Conservation (phyloP, 2,797 vertebrate species). For the Pangasius mekongensis region DNA sequence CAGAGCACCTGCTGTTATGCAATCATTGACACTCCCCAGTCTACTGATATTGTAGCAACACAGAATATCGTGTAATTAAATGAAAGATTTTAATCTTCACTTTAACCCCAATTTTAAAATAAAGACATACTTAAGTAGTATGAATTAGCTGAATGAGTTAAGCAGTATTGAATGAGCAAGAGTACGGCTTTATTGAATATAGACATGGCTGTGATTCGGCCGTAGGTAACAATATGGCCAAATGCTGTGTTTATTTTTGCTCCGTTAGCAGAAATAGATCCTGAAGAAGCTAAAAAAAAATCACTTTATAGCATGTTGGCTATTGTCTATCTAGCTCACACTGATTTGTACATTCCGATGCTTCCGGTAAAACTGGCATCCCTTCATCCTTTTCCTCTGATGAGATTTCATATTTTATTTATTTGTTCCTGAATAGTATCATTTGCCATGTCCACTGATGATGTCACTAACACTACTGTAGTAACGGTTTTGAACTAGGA, state of each 20-base stretch:
- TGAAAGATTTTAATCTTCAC: background rate
- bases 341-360: background rate
- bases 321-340: background rate
- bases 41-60: background rate
- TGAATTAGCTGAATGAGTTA: background rate
- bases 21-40: background rate
- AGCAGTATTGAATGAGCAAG: background rate
- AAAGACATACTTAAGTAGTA: background rate
- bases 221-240: background rate
- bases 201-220: background rate
- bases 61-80: background rate
- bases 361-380: background rate
- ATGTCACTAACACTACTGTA: background rate
- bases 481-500: background rate
- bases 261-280: background rate
- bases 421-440: background rate
- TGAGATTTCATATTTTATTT: background rate
- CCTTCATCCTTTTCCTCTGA: background rate
- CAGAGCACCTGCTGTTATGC: background rate
- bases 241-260: background rate
- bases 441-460: background rate
- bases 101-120: background rate
- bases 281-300: background rate
- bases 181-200: background rate
- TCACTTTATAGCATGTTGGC: background rate